Evolutionary conservation across 2,888 invertebrate genomes (phyloP).

Genomic region (Podabrus alpinus): DNA sequence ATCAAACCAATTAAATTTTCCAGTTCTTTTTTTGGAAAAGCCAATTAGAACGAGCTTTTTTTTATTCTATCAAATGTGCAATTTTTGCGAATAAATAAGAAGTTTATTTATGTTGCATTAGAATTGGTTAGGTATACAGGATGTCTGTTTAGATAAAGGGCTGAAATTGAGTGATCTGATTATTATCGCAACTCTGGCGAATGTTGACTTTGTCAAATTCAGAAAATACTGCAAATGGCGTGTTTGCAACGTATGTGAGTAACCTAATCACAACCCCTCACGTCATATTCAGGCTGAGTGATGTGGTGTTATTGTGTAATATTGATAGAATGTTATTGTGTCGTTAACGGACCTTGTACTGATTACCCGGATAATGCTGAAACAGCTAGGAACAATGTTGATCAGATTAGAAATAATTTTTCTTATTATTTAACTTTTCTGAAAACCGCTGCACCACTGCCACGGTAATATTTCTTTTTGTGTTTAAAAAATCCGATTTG

Average conservation of each 20-base stretch:
- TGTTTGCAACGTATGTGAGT: conserved; percentile 33
- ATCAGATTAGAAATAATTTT: not conserved
- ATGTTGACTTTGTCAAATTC: conserved; percentile 40
- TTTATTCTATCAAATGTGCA: too few species aligned
- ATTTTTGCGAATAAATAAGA: not conserved
- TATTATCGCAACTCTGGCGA: conserved; percentile 33
- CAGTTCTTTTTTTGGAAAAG: too few species aligned
- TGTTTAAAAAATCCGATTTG: not conserved
- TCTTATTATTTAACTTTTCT: not conserved
- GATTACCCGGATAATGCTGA: not conserved
- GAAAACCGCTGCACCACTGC: not conserved
- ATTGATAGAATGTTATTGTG: conserved; percentile 16
- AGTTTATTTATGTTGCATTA: not conserved
- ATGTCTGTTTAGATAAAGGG: not conserved
- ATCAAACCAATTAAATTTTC: too few species aligned
- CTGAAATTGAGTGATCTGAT: conserved; percentile 37
- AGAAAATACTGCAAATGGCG: conserved; percentile 30
- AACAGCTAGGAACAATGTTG: not conserved
- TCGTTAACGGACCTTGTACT: not conserved
- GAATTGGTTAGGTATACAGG: not conserved
- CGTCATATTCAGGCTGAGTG: conserved; percentile 33
- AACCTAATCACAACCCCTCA: conserved; percentile 37
- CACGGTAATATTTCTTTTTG: not conserved
- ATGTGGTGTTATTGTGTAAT: conserved; percentile 21
- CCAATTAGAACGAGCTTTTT: too few species aligned